Base-by-base conservation (phyloP, 1,140 invertebrate species). In the Drosophila lini region DNA sequence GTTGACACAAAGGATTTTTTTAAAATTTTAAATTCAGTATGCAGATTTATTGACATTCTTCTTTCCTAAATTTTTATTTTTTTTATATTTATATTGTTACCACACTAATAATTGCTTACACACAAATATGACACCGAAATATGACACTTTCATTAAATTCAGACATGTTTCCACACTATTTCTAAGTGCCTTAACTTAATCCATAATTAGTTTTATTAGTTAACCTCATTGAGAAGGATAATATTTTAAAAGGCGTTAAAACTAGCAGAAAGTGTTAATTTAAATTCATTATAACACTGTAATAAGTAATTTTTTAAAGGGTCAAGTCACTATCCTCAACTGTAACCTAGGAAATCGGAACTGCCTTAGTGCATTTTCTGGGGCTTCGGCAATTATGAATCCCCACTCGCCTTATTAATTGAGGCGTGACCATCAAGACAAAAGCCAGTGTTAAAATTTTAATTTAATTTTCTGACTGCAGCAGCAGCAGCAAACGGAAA, bases 361-460 rank as follows among this genome's bases (percentile, higher is more conserved):
- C 1, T 45, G n/a, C 32, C 31, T 15, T 42, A 50, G 8, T 50
- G 45, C 56, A 47, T 22, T 64, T 79, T 63, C 38, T 42, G 6
- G 11, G 61, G 53, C 64, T 58, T 55, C 61, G 52, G 55, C 63
- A 84, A 84, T 83, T 84, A 84, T 8, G 50, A 65, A 40, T 50
- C 11, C 9, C 28, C 38, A 4, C 34, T 47, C 28, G 36, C 34
- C 16, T 61, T 53, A 50, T 63, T 74, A 63, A 59, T 25, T 25
- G 44, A 64, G 81, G 81, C 81, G 81, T 84, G 78, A 48, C 61
- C 44, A 57, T 41, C 61, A 6, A 53, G 44, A 38, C 68, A 73
- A 74, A 78, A 74, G 69, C 47, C 48, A 56, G 59, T 36, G 55
- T 56, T 69, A 50, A 71, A 69, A 74, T 45, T 73, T 61, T 73